Evolutionary conservation across 2,797 vertebrate species (phyloP).

Genomic region (Pangasius larnaudii): DNA sequence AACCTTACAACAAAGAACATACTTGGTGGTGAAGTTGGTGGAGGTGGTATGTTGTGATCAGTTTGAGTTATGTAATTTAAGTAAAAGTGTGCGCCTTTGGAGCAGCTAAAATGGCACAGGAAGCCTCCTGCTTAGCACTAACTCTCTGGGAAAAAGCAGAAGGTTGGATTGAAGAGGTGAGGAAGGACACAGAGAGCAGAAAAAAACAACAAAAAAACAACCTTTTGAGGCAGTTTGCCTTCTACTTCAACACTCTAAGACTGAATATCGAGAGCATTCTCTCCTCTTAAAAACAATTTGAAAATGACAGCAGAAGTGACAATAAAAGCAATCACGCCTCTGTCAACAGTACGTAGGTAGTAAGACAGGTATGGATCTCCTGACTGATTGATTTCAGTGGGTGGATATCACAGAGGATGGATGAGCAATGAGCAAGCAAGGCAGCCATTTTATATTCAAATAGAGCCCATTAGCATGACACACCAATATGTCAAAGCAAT

Average conservation of each 20-base stretch:
- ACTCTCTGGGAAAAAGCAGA: background rate
- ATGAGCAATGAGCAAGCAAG: conserved; percentile 57
- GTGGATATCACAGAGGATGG: conserved; percentile 65
- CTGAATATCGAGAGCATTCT: background rate
- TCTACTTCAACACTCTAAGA: background rate
- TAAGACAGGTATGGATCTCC: conserved; percentile 66
- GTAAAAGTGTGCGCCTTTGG: conserved; percentile 38
- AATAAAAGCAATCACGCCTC: conserved; percentile 14
- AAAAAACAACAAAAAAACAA: background rate
- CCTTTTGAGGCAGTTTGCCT: background rate
- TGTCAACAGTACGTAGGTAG: conserved; percentile 20
- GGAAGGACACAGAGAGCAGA: no score
- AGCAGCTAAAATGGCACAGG: conserved; percentile 28
- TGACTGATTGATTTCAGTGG: conserved; percentile 69
- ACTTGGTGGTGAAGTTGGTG: background rate
- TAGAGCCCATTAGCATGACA: conserved; percentile 71
- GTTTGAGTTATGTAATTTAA: conserved; percentile 43
- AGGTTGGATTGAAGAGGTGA: background rate
- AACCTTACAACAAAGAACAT: conserved; percentile 24
- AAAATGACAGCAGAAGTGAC: conserved; percentile 12
- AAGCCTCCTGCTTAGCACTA: conserved; percentile 11
- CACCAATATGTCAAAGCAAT: conserved; percentile 71
- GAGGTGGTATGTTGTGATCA: conserved; percentile 20
- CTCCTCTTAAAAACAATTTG: background rate
- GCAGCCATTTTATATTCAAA: conserved; percentile 71